Percentiles rank a stretch among this genome's conserved stretches.
phyloP scores from a whole-genome alignment of 2,797 vertebrate species.

The Dermochelys coriacea region DNA sequence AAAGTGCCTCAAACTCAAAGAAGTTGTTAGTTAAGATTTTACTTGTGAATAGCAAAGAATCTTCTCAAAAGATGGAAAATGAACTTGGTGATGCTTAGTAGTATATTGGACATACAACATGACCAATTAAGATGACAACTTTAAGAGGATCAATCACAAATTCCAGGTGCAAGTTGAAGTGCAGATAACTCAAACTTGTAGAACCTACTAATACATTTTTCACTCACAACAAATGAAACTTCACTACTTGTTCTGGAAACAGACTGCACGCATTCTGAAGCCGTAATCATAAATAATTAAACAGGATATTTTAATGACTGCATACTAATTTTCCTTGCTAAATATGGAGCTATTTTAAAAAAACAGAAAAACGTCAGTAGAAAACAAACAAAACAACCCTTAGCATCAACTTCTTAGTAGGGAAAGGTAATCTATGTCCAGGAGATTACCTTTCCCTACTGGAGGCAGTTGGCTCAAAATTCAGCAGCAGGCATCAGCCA shows the following conservation, averaged over 20 bases:
- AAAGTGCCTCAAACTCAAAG: neutral
- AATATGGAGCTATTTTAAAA: neutral
- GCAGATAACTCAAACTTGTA: neutral
- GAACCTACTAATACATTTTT: neutral
- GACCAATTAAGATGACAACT: neutral
- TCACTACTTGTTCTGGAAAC: neutral
- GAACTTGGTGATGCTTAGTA: neutral
- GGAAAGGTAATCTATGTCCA: fast-evolving
- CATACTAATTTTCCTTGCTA: neutral
- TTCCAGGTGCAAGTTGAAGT: neutral
- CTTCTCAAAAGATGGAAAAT: neutral
- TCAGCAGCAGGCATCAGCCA: neutral
- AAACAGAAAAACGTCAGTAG: neutral
- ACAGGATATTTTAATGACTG: fast-evolving
- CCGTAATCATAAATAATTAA: fast-evolving
- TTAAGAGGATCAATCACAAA: neutral
- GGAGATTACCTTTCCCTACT: too few species aligned
- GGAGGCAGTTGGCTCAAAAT: neutral
- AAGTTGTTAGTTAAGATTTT: neutral
- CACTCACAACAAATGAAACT: neutral
- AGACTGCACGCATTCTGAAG: neutral
- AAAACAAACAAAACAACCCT: neutral
- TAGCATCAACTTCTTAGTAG: neutral
- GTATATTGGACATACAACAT: neutral
- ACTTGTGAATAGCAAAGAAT: neutral